Evolutionary conservation across 92 coral and sea anemone species (phyloP).

Genomic region (Actinostola sp.): DNA sequence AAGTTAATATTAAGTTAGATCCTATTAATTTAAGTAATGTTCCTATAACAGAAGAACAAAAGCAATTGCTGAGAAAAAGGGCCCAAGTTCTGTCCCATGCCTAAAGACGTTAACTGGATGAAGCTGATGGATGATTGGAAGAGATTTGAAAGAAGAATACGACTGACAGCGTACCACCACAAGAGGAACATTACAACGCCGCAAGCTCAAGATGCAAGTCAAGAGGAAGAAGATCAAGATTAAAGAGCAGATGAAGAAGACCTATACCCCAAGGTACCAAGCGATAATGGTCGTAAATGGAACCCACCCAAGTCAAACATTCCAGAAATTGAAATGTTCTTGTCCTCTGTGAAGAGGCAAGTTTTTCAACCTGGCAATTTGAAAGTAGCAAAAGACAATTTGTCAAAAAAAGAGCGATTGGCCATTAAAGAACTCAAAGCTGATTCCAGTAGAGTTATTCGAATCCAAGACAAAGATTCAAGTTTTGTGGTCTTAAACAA

Average conservation of each 20-base stretch:
- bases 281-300: constrained; percentile 29
- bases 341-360: constrained; percentile 32
- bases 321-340: constrained; percentile 46
- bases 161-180: constrained; percentile 13
- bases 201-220: not conserved
- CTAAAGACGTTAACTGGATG: too few relatives aligned
- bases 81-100: too few relatives aligned
- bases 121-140: too few relatives aligned
- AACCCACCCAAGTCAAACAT: constrained; percentile 39
- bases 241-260: not conserved
- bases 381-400: constrained; percentile 20
- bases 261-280: constrained; percentile 26
- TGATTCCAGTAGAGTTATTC: too few relatives aligned
- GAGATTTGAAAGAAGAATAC: too few relatives aligned
- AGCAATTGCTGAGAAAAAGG: too few relatives aligned
- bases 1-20: too few relatives aligned
- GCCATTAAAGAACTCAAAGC: constrained; percentile 9
- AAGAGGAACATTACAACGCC: not conserved
- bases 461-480: too few relatives aligned
- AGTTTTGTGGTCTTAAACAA: too few relatives aligned
- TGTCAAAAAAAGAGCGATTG: constrained; percentile 25
- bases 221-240: not conserved
- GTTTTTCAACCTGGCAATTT: constrained; percentile 28
- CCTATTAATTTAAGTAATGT: too few relatives aligned
- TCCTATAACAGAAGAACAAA: too few relatives aligned